Evolutionary conservation across 2,797 vertebrate species (phyloP), one percentile per base, ranked within the genome.

Genomic region (Tympanoctomys barrerae): DNA sequence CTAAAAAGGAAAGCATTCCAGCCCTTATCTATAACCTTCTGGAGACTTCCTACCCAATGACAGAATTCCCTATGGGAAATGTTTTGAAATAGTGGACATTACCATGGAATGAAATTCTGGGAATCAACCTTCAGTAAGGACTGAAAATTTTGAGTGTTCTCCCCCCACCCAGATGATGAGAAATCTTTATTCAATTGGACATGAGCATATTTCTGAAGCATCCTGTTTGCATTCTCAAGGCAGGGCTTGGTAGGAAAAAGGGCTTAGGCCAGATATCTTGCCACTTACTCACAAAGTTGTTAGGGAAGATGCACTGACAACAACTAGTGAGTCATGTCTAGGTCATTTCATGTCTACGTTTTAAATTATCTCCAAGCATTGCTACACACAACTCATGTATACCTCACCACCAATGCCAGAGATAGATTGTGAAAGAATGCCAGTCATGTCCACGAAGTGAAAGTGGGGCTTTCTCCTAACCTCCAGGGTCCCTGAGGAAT

Each of bases 11-110:
- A 91, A 36, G 16, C 92, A 95, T 85, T 95, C 46, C 80, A 94
- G 42, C 33, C 73, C 62, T 90, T 82, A 89, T 97, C 71, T 92
- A 81, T 86, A 94, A 94, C 66, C 88, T 96, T 81, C 89, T 89
- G 77, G 83, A 96, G 59, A 92, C 81, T 91, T 94, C 81, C 94
- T 87, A 95, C 61, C 66, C 79, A 96, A 86, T 86, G 89, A 95
- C 87, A 96, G 78, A 71, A 94, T 93, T 97, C 91, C 89, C 92
- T 83, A 3, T 52, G 91, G 96, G 54, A 94, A 89, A 95, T 91
- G 68, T 98, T 96, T 97, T 92, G 96, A 97, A 98, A 98, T 89
- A 87, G 14, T 81, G 92, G 89, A 95, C 94, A 96, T 97, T 85
- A 71, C 92, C 86, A 61, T 80, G 33, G 85, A 94, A 66, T 66